Evolutionary conservation across 2,888 invertebrate genomes (phyloP), one percentile per base, ranked within the genome.

Genomic region (Agrochola macilenta): DNA sequence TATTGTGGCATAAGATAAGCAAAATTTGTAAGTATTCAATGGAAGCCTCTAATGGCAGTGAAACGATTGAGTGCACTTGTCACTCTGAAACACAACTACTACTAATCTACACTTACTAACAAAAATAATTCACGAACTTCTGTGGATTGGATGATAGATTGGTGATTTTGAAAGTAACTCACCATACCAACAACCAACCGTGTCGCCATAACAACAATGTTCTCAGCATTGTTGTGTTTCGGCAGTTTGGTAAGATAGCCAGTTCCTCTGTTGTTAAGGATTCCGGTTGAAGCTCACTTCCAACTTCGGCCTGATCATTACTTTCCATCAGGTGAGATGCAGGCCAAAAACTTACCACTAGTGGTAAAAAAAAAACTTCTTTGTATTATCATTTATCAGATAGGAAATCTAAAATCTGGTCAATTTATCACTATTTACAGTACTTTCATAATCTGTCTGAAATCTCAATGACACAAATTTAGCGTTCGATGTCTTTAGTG

Each of bases 401-500:
- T n/a, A 43, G 26, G 39, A 26, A 43, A 61, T 43, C 63, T 20
- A 3, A 49, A 3, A 66, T 26, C 8, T 61, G 17, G 23, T 39
- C 17, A 64, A 78, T 49, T 69, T 49, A 72, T 79, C 72, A 79
- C n/a, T 46, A 60, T 61, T 54, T 61, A 49, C 26, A n/a, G 14
- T 57, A 60, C 35, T 11, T 35, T 20, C 11, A 30, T 46, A 46
- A 76, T 82, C 77, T 68, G 4, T 66, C 60, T 52, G 57, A 71
- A 82, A 82, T 82, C 65, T 82, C 35, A 23, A 35, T 74, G 74
- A 71, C 71, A 82, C 60, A 30, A 65, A 76, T 81, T 52, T 1
- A 26, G 17, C 17, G 43, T 35, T 43, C 60, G 49, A 75, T 49
- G 52, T 60, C 30, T 77, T n/a, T 52, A n/a, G 0, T 43, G 11